A percentile compares a stretch with the other conserved stretches of the same genome.
Conservation (phyloP, 2,113 vertebrate species). For the Lepidiolamprologus cunningtoni region DNA sequence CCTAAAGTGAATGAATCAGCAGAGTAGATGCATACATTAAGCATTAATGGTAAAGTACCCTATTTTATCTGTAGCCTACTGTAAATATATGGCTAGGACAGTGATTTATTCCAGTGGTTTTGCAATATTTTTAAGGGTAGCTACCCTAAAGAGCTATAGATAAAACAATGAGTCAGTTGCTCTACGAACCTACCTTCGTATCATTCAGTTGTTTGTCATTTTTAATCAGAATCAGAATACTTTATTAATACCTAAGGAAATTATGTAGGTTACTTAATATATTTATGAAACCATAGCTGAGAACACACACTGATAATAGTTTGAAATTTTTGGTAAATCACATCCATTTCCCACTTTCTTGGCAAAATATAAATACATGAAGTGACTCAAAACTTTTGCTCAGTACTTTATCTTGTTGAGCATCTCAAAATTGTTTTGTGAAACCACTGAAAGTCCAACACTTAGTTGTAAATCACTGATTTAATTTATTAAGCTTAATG, state of each 20-base stretch:
- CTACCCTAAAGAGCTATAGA: background rate
- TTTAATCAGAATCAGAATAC: background rate
- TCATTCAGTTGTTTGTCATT: background rate
- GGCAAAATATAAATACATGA: background rate
- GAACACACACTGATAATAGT: background rate
- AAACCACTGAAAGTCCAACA: background rate
- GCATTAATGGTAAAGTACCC: background rate
- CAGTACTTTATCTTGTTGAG: background rate
- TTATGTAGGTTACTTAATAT: background rate
- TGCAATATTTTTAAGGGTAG: background rate
- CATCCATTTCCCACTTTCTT: background rate
- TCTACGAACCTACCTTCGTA: background rate
- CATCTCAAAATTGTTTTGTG: background rate
- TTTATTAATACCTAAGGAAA: background rate
- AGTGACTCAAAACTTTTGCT: background rate
- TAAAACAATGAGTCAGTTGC: background rate
- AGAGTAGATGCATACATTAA: background rate
- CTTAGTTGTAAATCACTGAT: background rate
- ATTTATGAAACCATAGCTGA: background rate
- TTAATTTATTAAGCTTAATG: background rate
- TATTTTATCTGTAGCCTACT: background rate
- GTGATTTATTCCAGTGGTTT: background rate
- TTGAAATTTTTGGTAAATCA: background rate
- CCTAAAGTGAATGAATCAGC: constrained; percentile 2
- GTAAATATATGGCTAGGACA: background rate